Evolutionary conservation across 2,113 vertebrate species (phyloP).

Genomic region (Chascanopsetta lugubris): DNA sequence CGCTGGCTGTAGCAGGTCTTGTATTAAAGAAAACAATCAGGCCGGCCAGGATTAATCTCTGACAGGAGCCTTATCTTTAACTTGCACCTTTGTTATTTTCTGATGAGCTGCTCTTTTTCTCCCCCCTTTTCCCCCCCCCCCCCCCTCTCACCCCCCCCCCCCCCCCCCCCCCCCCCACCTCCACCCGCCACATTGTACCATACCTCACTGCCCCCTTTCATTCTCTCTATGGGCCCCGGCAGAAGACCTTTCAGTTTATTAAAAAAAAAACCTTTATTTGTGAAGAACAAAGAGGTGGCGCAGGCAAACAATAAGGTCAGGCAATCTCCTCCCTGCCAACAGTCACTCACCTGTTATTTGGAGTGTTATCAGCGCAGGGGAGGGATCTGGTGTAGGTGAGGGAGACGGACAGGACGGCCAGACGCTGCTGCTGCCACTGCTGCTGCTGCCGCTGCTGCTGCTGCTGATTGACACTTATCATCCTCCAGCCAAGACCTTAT

Average conservation of each 20-base stretch:
- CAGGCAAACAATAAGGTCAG: conserved; percentile 99
- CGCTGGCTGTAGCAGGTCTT: conserved; percentile 98
- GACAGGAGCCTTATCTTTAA: conserved; percentile 99
- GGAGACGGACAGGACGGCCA: conserved; percentile 58
- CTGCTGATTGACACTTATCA: conserved; percentile 81
- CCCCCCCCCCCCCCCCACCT: no score
- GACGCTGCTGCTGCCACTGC: conserved; percentile 24
- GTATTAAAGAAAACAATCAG: conserved; percentile 99
- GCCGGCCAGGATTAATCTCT: conserved; percentile 99
- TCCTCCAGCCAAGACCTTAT: conserved; percentile 83
- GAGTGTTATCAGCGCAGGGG: conserved; percentile 92
- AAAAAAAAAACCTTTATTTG: conserved; percentile 99
- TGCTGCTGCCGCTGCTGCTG: no score
- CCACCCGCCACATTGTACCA: conserved; percentile 96
- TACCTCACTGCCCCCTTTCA: conserved; percentile 99
- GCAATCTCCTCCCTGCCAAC: conserved; percentile 98
- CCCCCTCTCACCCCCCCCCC: no score
- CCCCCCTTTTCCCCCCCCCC: conserved; percentile 26
- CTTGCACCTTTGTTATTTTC: conserved; percentile 99
- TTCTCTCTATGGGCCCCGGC: conserved; percentile 93
- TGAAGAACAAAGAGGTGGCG: conserved; percentile 97
- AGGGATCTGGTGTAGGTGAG: conserved; percentile 81
- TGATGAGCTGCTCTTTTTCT: conserved; percentile 97
- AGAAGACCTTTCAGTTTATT: conserved; percentile 99
- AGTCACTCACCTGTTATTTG: conserved; percentile 99